A percentile compares a stretch with the other conserved stretches of the same genome.
These are phyloP conservation scores for Chrysomela aeneicollis DNA, from an alignment of 2,888 invertebrate genomes.

Conservation along the genomic window DNA sequence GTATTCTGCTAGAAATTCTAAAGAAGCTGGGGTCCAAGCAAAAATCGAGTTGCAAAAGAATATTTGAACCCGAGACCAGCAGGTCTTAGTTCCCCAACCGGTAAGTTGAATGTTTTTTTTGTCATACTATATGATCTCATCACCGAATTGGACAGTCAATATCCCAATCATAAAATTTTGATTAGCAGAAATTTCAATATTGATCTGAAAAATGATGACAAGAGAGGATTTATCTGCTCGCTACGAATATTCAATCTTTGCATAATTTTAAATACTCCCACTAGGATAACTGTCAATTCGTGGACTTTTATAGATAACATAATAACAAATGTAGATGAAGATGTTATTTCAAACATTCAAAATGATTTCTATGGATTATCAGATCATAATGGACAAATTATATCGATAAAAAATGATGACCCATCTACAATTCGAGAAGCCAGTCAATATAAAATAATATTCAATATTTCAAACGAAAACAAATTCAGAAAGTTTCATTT, in stretches of 20 bases:
- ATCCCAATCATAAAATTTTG: background rate
- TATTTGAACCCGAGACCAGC: too few relatives aligned
- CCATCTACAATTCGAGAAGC: too few relatives aligned
- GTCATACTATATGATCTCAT: too few relatives aligned
- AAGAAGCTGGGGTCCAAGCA: too few relatives aligned
- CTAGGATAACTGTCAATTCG: conserved; percentile 1
- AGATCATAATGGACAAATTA: conserved; percentile 8
- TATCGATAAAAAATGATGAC: background rate
- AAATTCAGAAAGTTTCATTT: conserved; percentile 11
- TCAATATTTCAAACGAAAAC: conserved; percentile 8
- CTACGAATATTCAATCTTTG: conserved; percentile 2
- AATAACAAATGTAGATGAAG: conserved; percentile 12
- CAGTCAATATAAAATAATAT: conserved; percentile 10
- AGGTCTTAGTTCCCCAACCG: too few relatives aligned
- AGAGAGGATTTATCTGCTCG: background rate
- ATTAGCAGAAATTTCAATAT: conserved; percentile 11
- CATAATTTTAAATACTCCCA: conserved; percentile 2
- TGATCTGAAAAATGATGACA: conserved; percentile 1
- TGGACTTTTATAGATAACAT: conserved; percentile 8
- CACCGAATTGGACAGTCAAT: conserved; percentile 4
- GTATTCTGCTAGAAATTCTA: too few relatives aligned
- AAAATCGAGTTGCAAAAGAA: too few relatives aligned
- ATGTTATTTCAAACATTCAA: conserved; percentile 8
- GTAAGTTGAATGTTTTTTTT: too few relatives aligned
- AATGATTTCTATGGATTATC: conserved; percentile 11